Evolutionary conservation across 1,140 invertebrate species (phyloP).

Genomic region (Anastrepha obliqua): DNA sequence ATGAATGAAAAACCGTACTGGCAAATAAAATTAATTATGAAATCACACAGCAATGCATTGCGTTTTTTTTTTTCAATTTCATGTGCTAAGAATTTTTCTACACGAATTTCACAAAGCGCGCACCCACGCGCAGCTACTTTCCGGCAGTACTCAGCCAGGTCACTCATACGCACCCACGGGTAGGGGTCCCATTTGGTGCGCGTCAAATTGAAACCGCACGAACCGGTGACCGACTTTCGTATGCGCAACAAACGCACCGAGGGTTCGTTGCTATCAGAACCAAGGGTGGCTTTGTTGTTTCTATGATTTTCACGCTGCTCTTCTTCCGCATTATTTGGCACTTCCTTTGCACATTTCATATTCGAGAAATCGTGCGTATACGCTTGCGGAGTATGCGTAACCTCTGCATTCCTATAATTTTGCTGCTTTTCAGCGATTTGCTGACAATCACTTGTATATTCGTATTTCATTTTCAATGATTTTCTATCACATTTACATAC

Average conservation of each 20-base stretch:
- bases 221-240: constrained; percentile 66
- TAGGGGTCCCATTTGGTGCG: constrained; percentile 84
- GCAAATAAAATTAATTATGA: background rate
- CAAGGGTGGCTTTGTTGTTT: background rate
- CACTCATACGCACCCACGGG: constrained; percentile 78
- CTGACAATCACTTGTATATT: too few species aligned
- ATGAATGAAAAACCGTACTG: background rate
- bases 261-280: constrained; percentile 51
- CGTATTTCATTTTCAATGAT: background rate
- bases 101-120: too few species aligned
- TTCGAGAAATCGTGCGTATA: background rate
- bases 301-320: background rate
- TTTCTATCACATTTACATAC: background rate
- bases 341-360: background rate
- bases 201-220: constrained; percentile 80
- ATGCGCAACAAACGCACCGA: constrained; percentile 68
- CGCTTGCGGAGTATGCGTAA: background rate
- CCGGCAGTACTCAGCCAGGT: constrained; percentile 37
- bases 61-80: too few species aligned
- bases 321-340: background rate
- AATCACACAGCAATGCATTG: background rate
- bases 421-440: too few species aligned
- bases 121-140: too few species aligned
- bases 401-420: too few species aligned
- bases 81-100: too few species aligned